Evolutionary conservation across 1,140 invertebrate species (phyloP).

Genomic region (Brachionus paranguensis): DNA sequence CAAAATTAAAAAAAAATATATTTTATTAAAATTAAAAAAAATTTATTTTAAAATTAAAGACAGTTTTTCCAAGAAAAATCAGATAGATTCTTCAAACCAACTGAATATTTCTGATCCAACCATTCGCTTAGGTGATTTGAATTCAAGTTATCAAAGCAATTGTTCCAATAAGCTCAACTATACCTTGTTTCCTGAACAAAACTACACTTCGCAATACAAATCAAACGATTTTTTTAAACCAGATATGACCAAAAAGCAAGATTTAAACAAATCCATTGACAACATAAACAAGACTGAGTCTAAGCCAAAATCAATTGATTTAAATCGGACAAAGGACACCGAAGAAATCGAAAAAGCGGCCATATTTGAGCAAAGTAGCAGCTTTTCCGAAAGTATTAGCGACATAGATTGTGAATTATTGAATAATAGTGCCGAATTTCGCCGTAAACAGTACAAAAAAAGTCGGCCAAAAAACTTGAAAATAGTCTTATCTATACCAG

Average conservation of each 20-base stretch:
- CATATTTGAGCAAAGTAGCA: slow-evolving; percentile 11
- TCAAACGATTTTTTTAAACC: background rate
- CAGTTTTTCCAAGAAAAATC: background rate
- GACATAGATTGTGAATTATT: background rate
- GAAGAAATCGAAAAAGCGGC: slow-evolving; percentile 26
- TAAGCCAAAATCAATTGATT: background rate
- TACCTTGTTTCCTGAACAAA: background rate
- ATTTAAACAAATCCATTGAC: background rate
- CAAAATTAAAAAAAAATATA: background rate
- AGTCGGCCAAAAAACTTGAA: background rate
- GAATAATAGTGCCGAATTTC: background rate
- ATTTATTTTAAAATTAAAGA: background rate
- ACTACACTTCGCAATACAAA: background rate
- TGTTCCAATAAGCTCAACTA: background rate
- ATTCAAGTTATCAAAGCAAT: background rate
- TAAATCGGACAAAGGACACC: background rate
- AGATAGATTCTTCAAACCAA: background rate
- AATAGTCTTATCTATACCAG: background rate
- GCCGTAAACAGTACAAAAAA: background rate
- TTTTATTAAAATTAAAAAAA: background rate
- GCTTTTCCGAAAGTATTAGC: background rate
- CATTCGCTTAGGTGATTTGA: background rate
- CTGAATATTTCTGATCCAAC: background rate
- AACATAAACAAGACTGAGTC: background rate
- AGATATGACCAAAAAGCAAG: background rate